A percentile compares a stretch with the other conserved stretches of the same genome.
phyloP scores from a whole-genome alignment of 2,797 vertebrate species.

The Denticeps clupeoides region DNA sequence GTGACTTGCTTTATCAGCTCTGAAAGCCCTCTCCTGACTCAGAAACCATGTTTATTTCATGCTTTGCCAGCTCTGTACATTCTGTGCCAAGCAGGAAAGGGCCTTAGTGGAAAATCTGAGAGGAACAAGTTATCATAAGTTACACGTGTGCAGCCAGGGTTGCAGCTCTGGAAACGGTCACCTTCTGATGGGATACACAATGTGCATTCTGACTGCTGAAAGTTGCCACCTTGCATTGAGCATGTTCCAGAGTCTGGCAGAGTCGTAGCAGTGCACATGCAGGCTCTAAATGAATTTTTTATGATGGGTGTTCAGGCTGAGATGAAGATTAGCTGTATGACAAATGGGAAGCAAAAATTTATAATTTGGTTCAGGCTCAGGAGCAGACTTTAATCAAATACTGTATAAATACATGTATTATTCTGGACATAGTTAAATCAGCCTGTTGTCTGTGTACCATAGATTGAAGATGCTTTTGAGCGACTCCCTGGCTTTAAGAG shows the following conservation, averaged over 20 bases:
- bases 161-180: constrained; percentile 29
- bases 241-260: constrained; percentile 1
- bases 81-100: background rate
- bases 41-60: constrained; percentile 9
- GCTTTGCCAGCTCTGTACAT: background rate
- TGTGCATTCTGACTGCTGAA: constrained; percentile 29
- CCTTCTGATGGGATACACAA: constrained; percentile 33
- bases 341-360: too few relatives aligned
- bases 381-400: too few relatives aligned
- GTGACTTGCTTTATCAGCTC: background rate
- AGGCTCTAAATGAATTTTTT: too few relatives aligned
- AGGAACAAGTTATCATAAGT: constrained; percentile 15
- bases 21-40: background rate
- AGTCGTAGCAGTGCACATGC: too few relatives aligned
- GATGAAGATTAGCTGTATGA: too few relatives aligned
- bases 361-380: too few relatives aligned
- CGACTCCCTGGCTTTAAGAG: constrained; percentile 76
- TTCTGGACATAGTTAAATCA: background rate
- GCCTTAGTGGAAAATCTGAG: constrained; percentile 18
- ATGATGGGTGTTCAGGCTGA: too few relatives aligned
- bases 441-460: background rate
- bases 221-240: constrained; percentile 15
- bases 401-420: background rate
- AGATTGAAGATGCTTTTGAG: constrained; percentile 75
- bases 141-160: constrained; percentile 18